A percentile compares a stretch with the other conserved stretches of the same genome.
These are phyloP conservation scores for Phenganax subtilis DNA, from an alignment of 92 coral and sea anemone species.

Conservation along the genomic window DNA sequence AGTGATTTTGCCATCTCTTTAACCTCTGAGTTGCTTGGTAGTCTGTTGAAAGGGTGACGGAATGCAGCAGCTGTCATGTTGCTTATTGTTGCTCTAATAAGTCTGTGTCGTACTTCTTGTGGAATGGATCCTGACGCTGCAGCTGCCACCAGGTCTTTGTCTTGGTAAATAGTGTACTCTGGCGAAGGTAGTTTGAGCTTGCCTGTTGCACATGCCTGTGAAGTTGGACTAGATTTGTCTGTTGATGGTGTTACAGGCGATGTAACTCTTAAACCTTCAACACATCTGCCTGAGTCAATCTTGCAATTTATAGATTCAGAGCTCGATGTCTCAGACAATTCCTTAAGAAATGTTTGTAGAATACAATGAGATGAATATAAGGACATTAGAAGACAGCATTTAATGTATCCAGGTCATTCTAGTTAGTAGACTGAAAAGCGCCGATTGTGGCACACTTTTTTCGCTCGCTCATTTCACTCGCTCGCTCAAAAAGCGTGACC, in stretches of 20 bases:
- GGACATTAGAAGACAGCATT: neutral
- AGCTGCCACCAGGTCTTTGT: neutral
- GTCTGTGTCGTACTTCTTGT: constrained; percentile 14
- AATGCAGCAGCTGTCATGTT: constrained; percentile 7
- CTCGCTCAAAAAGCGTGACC: no score
- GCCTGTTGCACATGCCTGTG: neutral
- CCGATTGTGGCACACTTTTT: neutral
- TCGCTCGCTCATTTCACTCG: neutral
- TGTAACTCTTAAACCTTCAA: neutral
- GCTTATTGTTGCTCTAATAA: constrained; percentile 2
- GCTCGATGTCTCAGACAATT: neutral
- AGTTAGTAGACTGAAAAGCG: neutral
- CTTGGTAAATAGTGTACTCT: constrained; percentile 2
- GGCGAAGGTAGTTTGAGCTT: neutral
- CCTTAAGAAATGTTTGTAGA: neutral
- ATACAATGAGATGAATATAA: neutral
- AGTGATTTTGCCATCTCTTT: constrained; percentile 27
- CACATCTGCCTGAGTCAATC: neutral
- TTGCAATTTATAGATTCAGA: neutral
- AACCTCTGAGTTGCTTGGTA: constrained; percentile 15
- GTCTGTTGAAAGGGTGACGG: constrained; percentile 4
- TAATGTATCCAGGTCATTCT: neutral
- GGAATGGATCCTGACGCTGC: constrained; percentile 17
- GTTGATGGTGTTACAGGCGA: neutral
- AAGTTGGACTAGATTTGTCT: neutral